Base-by-base conservation (phyloP, 2,888 invertebrate species). In the Tetanocera ferruginea region DNA sequence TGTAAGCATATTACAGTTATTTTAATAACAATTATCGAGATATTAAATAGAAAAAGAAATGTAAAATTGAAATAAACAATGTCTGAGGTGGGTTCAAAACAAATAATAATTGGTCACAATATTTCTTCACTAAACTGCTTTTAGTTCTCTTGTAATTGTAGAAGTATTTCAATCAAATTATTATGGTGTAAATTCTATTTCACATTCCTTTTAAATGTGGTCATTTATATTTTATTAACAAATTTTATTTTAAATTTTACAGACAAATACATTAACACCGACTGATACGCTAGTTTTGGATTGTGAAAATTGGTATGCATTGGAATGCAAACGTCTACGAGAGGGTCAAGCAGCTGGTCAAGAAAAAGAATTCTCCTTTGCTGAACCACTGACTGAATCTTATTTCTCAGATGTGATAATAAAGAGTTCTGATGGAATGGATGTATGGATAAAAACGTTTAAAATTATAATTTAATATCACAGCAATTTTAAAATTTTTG, bases 371-470 rank as follows among this genome's bases (percentile, higher is more conserved):
- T 93, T 92, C 86, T 92, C 92, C n/a, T 91, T 93, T 79, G 87
- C 92, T n/a, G 91, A 92, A 76, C 93, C 94, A 51, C 89, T 94
- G 72, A 92, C 92, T 81, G 93, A 93, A 82, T 92, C 93, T 0
- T 94, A 92, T 86, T 94, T 94, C 85, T 92, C 92, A 78, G 94
- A 94, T 88, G 87, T 88, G 60, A 77, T 87, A 57, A 86, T 89
- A 1, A 88, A 86, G 81, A 88, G 88, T 79, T 85, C 85, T 14
- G 84, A 86, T 76, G 86, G 86, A 28, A 70, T 84, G 76, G 86
- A 85, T 82, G 85, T 86, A 82, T 79, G 82, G 31, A 67, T 28
- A 49, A 3, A 31, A 23, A 23, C 23, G 2, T 11, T 14, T 23
- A 11, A 5, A 25, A 0, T 23, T 66, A 14, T 17, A 5, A 23